phyloP scores from a whole-genome alignment of 1,140 invertebrate species.

The Neodiprion fabricii region DNA sequence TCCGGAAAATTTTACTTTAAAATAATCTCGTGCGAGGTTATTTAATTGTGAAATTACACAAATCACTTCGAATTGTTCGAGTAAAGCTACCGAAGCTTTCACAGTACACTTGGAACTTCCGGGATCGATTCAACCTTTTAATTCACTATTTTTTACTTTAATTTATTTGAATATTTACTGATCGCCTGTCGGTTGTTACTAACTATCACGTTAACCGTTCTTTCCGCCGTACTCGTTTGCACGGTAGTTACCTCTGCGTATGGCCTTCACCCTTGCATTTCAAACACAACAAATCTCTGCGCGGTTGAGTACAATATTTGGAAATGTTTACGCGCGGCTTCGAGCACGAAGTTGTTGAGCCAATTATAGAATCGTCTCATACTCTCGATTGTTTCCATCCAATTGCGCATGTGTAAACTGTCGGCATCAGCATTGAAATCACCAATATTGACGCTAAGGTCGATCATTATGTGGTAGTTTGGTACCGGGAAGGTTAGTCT shows the following conservation, averaged over 20 bases:
- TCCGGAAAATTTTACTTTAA: slow-evolving; percentile 13
- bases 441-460: slow-evolving; percentile 16
- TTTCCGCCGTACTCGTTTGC: background rate
- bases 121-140: slow-evolving; percentile 10
- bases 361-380: background rate
- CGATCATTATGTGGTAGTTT: slow-evolving; percentile 23
- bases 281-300: slow-evolving; percentile 10
- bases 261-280: slow-evolving; percentile 12
- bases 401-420: slow-evolving; percentile 1
- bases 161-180: slow-evolving; percentile 14
- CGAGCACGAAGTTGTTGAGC: too few relatives aligned
- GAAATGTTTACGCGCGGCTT: background rate
- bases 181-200: background rate
- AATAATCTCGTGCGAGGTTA: slow-evolving; percentile 13
- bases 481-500: background rate
- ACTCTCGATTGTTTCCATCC: slow-evolving; percentile 16
- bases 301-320: slow-evolving; percentile 11
- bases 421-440: slow-evolving; percentile 13
- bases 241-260: slow-evolving; percentile 15
- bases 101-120: slow-evolving; percentile 17
- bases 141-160: background rate
- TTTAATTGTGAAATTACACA: background rate
- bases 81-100: slow-evolving; percentile 12
- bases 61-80: background rate
- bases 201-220: slow-evolving; percentile 14